Conservation (phyloP, 1,140 invertebrate genomes). For the Diorhabda carinulata region DNA sequence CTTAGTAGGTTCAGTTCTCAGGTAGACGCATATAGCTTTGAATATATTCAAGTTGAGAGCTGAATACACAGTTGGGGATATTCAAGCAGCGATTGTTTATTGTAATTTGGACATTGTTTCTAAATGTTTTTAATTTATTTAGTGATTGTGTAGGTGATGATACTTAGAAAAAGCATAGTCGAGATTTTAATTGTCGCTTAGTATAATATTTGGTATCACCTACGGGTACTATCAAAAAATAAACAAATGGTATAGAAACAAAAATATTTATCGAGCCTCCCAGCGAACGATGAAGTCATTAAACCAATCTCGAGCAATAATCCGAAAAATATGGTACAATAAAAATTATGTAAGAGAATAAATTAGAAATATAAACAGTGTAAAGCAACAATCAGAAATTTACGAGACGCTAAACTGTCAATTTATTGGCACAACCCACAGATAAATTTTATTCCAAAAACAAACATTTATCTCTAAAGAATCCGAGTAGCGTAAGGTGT, state of each 20-base stretch:
- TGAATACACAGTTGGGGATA: too few relatives aligned
- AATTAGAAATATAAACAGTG: not conserved
- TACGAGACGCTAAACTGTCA: not conserved
- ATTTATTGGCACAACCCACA: not conserved
- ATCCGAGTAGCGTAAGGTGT: not conserved
- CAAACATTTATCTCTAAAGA: not conserved
- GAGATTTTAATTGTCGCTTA: too few relatives aligned
- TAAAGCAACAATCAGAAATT: slow-evolving; percentile 2
- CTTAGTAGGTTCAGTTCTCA: too few relatives aligned
- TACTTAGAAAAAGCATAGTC: too few relatives aligned
- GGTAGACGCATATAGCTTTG: too few relatives aligned
- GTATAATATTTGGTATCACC: too few relatives aligned
- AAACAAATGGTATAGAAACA: not conserved
- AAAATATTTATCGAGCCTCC: not conserved
- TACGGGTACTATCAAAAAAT: too few relatives aligned
- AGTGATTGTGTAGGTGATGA: too few relatives aligned
- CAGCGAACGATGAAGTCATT: not conserved
- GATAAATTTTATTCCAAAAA: not conserved
- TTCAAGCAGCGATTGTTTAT: too few relatives aligned
- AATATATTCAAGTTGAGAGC: too few relatives aligned
- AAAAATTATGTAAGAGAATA: not conserved
- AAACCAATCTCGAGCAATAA: not conserved
- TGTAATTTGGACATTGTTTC: too few relatives aligned
- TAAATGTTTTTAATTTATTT: too few relatives aligned
- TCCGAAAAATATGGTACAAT: not conserved